phyloP scores from a whole-genome alignment of 2,888 invertebrate species.

The Tetragonula carbonaria region DNA sequence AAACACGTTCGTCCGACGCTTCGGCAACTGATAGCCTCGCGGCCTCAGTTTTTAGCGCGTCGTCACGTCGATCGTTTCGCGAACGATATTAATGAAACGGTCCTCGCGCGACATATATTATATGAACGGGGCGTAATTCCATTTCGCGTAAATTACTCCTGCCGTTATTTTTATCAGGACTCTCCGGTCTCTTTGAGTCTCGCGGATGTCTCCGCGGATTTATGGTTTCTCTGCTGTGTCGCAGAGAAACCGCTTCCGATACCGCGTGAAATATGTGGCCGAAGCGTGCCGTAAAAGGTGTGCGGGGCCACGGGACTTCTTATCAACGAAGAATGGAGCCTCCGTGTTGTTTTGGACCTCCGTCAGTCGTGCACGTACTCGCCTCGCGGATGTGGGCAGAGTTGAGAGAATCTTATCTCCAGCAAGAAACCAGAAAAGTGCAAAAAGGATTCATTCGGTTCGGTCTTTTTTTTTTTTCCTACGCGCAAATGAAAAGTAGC shows the following conservation, averaged over 20 bases:
- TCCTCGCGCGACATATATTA: no score
- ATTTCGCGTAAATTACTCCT: not conserved
- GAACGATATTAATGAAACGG: not conserved
- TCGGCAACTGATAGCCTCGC: not conserved
- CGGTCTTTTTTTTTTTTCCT: no score
- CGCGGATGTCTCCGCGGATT: slow-evolving; percentile 23
- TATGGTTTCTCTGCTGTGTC: slow-evolving; percentile 21
- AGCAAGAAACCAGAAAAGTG: not conserved
- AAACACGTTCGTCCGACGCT: not conserved
- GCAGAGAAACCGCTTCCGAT: slow-evolving; percentile 37
- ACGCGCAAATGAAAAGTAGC: no score
- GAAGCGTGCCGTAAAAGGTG: slow-evolving; percentile 18
- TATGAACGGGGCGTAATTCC: not conserved
- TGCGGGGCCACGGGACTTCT: slow-evolving; percentile 25
- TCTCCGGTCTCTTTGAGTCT: slow-evolving; percentile 26
- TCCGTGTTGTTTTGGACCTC: not conserved
- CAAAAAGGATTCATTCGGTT: no score
- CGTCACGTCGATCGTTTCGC: no score
- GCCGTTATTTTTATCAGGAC: slow-evolving; percentile 13
- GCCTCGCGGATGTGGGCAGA: no score
- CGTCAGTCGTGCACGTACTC: not conserved
- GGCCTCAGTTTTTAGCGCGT: not conserved
- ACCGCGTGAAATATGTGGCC: slow-evolving; percentile 29
- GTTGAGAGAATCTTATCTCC: not conserved
- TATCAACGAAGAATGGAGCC: slow-evolving; percentile 28